phyloP scores from a whole-genome alignment of 1,140 invertebrate genomes.

The Philotrypesis tridentata region DNA sequence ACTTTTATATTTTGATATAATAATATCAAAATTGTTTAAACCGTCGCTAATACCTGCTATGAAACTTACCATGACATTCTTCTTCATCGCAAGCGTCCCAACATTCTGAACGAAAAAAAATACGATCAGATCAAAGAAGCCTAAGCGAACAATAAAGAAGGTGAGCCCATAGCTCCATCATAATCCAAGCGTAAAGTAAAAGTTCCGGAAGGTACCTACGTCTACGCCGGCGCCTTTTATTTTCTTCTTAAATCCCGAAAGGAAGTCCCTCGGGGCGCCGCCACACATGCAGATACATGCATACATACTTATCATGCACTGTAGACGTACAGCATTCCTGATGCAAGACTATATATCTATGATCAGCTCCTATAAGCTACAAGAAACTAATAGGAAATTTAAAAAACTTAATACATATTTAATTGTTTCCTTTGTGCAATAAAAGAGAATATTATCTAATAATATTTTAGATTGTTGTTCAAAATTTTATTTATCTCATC shows the following conservation, averaged over 20 bases:
- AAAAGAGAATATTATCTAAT: conserved; percentile 72
- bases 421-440: too few species aligned
- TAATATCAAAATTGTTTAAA: too few species aligned
- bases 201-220: neutral
- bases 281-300: neutral
- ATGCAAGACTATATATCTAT: neutral
- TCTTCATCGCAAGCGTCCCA: neutral
- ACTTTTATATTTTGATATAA: too few species aligned
- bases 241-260: conserved; percentile 35
- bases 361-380: too few species aligned
- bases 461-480: conserved; percentile 49
- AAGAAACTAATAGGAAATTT: too few species aligned
- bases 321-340: neutral
- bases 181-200: neutral
- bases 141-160: neutral
- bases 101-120: neutral
- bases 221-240: conserved; percentile 30
- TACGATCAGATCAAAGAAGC: neutral
- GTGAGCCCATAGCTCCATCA: neutral
- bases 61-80: conserved; percentile 20
- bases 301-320: neutral
- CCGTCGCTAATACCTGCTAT: neutral
- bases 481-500: neutral
- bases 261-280: conserved; percentile 33
- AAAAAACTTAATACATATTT: too few species aligned